These are phyloP conservation scores for Nematostella vectensis DNA, from an alignment of 92 coral and sea anemone species.

Conservation along the genomic window DNA sequence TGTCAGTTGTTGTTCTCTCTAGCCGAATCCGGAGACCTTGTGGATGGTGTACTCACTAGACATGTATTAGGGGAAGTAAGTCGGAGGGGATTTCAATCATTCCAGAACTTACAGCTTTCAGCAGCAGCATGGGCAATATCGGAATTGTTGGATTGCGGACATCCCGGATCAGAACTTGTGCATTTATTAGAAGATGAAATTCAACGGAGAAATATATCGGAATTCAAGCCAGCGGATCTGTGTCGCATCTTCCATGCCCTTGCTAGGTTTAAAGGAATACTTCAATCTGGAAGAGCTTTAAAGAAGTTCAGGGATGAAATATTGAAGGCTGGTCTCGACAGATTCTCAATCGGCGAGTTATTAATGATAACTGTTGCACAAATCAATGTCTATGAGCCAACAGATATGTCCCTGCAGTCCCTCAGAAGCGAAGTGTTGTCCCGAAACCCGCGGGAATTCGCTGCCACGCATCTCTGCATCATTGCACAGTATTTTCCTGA, in stretches of 20 bases:
- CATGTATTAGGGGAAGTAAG: background rate
- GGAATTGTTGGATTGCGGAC: slow-evolving; percentile 1
- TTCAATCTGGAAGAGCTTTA: slow-evolving; percentile 1
- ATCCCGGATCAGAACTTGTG: slow-evolving; percentile 1
- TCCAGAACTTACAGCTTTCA: slow-evolving; percentile 23
- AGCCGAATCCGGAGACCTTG: slow-evolving; percentile 6
- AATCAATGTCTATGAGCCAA: slow-evolving; percentile 10
- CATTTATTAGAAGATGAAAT: slow-evolving; percentile 10
- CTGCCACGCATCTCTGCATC: slow-evolving; percentile 6
- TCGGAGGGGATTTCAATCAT: background rate
- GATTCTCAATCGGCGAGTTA: slow-evolving; percentile 9
- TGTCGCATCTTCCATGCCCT: slow-evolving; percentile 24
- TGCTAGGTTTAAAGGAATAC: background rate
- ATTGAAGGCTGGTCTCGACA: slow-evolving; percentile 7
- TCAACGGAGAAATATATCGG: background rate
- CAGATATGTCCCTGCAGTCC: background rate
- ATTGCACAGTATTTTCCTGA: slow-evolving; percentile 9
- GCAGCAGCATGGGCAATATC: slow-evolving; percentile 12
- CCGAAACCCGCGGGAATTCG: slow-evolving; percentile 18
- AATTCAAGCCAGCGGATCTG: slow-evolving; percentile 19
- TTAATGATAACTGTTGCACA: slow-evolving; percentile 21
- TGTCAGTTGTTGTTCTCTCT: slow-evolving; percentile 18
- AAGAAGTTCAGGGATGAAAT: slow-evolving; percentile 8
- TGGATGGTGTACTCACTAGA: background rate
- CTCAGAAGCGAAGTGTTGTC: slow-evolving; percentile 10